Conservation (phyloP, 2,113 vertebrate species). For the Dromaius novaehollandiae region DNA sequence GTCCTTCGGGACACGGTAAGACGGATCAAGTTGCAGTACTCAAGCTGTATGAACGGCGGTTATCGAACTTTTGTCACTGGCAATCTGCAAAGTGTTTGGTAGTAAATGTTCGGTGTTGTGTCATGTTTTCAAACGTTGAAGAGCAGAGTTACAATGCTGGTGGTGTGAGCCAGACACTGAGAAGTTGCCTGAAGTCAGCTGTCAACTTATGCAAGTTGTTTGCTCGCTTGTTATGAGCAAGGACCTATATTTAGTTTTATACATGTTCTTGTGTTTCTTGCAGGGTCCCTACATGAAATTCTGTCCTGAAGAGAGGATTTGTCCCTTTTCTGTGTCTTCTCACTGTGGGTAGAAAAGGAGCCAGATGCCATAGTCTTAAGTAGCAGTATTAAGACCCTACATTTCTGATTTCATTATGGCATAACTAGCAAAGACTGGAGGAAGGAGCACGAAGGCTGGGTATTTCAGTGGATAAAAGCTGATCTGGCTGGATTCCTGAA, state of each 20-base stretch:
- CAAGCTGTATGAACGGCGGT: background rate
- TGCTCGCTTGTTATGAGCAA: fast-evolving
- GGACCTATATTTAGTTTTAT: background rate
- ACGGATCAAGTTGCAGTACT: background rate
- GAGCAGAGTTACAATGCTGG: background rate
- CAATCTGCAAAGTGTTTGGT: background rate
- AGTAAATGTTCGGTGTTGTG: background rate
- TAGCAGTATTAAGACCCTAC: background rate
- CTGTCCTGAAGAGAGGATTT: background rate
- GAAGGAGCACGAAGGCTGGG: background rate
- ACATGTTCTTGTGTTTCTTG: background rate
- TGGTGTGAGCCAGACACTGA: background rate
- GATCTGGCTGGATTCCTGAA: background rate
- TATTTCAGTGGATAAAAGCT: background rate
- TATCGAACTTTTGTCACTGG: background rate
- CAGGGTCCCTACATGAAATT: background rate
- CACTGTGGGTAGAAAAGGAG: background rate
- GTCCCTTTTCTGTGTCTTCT: background rate
- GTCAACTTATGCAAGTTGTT: background rate
- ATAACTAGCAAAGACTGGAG: background rate
- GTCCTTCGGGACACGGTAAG: background rate
- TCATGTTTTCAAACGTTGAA: background rate
- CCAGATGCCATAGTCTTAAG: background rate
- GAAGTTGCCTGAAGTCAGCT: background rate
- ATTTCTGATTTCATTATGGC: background rate